Base-by-base conservation (phyloP, 2,113 vertebrate genomes). In the Bostrychus sinensis region DNA sequence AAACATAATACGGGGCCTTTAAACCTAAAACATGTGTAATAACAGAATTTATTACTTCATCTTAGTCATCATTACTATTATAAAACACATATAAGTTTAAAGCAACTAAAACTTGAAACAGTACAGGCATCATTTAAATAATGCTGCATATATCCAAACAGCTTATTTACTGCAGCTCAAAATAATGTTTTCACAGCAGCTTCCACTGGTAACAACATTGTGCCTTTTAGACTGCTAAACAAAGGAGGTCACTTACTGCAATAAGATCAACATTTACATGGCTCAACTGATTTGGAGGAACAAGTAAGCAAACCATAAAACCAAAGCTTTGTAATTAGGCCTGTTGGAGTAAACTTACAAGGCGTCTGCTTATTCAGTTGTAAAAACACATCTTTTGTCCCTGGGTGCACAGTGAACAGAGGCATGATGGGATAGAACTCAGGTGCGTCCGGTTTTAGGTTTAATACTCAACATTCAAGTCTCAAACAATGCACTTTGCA, bases 291-390 rank as follows among this genome's bases (percentile, higher is more conserved):
- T 55, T 59, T 50, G 34, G 20, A 22, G 11, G 56, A 28, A 45
- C 10, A 8, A 36, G 57, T 22, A 30, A 51, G 19, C 13, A 23
- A 68, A 51, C 61, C 17, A 34, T 25, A 17, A 56, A 62, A 67
- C 39, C 53, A 30, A 23, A 32, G n/a, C 12, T 34, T 17, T 28
- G 12, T 32, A 32, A 55, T 41, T 48, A 43, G 22, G n/a, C 36
- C 1, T 12, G 17, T 60, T 56, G 13, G 22, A 28, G 28, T 25
- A 23, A 62, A 45, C 4, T 8, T 11, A 57, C 9, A 32, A 20
- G 20, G 10, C 17, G 22, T 20, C 20, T 25, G 50, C 25, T 4
- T 17, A 58, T 34, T 53, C 51, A 62, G 46, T 1, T 42, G 30
- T 53, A 39, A 66, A 55, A 62, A 57, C 38, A 13, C 41, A 7